A percentile compares a stretch with the other conserved stretches of the same genome.
phyloP scores from a whole-genome alignment of 2,113 vertebrate species.

The Heteronetta atricapilla region DNA sequence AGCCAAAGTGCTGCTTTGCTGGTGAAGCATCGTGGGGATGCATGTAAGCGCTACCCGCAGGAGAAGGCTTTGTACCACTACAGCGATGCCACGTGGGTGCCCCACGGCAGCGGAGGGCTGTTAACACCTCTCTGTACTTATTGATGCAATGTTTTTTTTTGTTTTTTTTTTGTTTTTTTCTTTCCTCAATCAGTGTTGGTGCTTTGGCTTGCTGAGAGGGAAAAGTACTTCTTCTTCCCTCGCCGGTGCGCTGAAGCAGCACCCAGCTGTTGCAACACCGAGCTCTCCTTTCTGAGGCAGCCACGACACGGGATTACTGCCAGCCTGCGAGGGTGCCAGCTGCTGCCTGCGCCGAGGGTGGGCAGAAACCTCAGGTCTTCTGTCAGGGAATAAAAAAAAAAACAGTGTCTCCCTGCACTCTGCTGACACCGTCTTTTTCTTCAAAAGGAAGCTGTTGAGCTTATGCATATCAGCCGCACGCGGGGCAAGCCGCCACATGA shows the following conservation, averaged over 20 bases:
- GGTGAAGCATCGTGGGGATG: not conserved
- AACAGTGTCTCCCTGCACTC: not conserved
- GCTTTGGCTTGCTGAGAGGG: not conserved
- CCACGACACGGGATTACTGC: accelerated
- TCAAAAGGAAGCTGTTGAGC: not conserved
- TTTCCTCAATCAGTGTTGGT: not conserved
- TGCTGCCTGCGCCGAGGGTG: not conserved
- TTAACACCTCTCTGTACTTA: not conserved
- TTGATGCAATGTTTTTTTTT: accelerated
- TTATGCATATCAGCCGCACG: not conserved
- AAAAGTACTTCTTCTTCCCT: too few relatives aligned
- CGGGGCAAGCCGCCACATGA: not conserved
- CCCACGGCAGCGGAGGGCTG: accelerated
- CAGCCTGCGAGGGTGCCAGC: not conserved
- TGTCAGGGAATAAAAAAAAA: not conserved
- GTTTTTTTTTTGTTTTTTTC: not conserved
- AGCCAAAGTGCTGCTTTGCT: not conserved
- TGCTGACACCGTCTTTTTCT: conserved; percentile 2
- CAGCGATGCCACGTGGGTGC: not conserved
- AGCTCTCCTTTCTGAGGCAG: accelerated
- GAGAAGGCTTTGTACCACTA: not conserved
- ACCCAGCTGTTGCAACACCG: not conserved
- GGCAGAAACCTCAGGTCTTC: not conserved
- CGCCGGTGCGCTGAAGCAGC: not conserved
- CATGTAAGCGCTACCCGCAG: accelerated